These are phyloP conservation scores for Cichladusa arquata DNA, from an alignment of 2,113 vertebrate genomes.

Conservation along the genomic window DNA sequence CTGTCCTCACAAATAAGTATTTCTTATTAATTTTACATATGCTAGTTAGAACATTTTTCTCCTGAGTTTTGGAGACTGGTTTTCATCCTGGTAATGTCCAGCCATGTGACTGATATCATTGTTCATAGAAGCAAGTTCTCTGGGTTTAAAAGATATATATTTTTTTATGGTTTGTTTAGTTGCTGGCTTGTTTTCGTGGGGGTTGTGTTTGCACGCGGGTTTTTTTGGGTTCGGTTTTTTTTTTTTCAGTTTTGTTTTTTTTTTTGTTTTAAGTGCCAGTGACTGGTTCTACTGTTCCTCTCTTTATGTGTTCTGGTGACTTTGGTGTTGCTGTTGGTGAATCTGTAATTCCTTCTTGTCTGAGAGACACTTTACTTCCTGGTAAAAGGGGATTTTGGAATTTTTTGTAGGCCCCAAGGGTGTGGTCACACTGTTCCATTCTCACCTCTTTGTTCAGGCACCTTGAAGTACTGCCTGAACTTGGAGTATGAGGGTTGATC, in stretches of 20 bases:
- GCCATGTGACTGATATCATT: background rate
- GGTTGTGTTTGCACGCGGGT: background rate
- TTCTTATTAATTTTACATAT: background rate
- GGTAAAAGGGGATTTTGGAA: background rate
- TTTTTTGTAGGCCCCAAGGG: background rate
- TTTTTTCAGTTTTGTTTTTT: too few species aligned
- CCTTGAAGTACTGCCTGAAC: background rate
- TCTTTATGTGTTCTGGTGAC: accelerated
- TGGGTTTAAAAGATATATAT: too few species aligned
- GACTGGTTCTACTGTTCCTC: background rate
- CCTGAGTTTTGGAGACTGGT: background rate
- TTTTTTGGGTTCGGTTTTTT: too few species aligned
- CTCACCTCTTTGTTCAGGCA: background rate
- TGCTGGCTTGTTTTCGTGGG: background rate
- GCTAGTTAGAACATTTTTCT: background rate
- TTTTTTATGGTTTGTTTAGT: background rate
- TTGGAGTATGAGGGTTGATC: background rate
- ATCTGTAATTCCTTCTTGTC: background rate
- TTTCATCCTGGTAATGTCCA: background rate
- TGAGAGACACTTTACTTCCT: background rate
- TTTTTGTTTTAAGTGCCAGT: accelerated
- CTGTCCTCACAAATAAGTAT: background rate
- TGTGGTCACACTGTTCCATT: background rate
- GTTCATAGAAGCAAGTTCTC: background rate
- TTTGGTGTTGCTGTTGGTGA: background rate